Percentiles rank a stretch among this genome's conserved stretches.
Conservation (phyloP, 2,113 vertebrate species). For the Grallaria varia region DNA sequence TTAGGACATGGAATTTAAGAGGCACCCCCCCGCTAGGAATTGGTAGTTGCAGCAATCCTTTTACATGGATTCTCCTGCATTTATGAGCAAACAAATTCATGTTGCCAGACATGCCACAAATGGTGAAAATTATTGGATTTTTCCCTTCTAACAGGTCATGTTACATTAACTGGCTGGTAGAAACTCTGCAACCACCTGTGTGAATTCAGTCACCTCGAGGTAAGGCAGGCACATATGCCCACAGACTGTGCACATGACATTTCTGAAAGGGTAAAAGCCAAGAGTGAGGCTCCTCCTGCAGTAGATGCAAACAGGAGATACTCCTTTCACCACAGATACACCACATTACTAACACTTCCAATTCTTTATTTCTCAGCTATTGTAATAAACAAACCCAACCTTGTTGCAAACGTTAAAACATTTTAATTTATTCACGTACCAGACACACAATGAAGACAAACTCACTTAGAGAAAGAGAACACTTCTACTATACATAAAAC, state of each 20-base stretch:
- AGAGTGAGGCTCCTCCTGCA: background rate
- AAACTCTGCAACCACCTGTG: background rate
- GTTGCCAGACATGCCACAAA: background rate
- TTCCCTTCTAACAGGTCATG: accelerated
- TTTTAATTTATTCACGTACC: background rate
- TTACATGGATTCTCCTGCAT: background rate
- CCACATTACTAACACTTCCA: background rate
- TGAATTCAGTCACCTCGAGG: background rate
- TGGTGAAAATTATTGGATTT: background rate
- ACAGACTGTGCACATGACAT: background rate
- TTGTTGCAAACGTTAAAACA: background rate
- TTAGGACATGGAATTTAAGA: background rate
- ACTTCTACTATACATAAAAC: background rate
- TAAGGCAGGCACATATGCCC: background rate
- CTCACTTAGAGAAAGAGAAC: background rate
- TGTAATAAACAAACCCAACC: background rate
- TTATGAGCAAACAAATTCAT: background rate
- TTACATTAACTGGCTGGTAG: background rate
- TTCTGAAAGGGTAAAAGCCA: background rate
- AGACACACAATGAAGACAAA: background rate
- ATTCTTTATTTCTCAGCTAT: background rate
- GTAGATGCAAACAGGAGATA: background rate
- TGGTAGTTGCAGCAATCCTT: background rate
- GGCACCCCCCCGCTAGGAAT: background rate
- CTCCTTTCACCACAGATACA: background rate